Evolutionary conservation across 2,797 vertebrate species (phyloP), one percentile per base, ranked within the genome.

Genomic region (Cyclopterus lumpus): DNA sequence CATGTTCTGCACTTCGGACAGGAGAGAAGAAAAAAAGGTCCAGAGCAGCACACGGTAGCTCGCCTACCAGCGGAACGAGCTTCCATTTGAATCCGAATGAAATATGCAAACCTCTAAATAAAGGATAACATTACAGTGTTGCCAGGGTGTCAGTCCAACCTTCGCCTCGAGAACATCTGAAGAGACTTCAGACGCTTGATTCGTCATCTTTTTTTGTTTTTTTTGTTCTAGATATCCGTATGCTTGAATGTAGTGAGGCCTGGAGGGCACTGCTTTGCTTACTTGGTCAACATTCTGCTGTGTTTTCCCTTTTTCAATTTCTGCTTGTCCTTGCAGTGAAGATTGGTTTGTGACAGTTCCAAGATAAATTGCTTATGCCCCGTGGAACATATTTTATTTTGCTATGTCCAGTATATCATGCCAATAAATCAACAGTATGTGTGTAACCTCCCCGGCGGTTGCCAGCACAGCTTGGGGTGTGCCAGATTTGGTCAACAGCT

Each of bases 391-490:
- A 91, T 92, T 92, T 92, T 89, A 91, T 92, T 92, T 91, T 70
- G 77, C 86, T 86, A 83, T 91, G 91, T 92, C 89, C 88, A 86
- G 85, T 88, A 53, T 83, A 89, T 89, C 88, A 91, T 90, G 82
- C 77, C 85, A 85, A 90, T 93, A 91, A 89, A 93, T 93, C 91
- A 93, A 82, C 85, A 84, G 75, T 82, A 86, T 91, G 75, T 89
- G 77, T 85, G 82, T 92, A 86, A 91, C 86, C 81, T 87, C 86
- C 77, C 60, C 11, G 15, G 28, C 55, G 66, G 78, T 86, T 82
- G 83, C 88, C 86, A 84, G 77, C 73, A 49, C 79, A 75, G 86
- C 88, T 86, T 71, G 69, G 62, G 83, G 65, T 81, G 71, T 83
- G 90, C 87, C 90, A 93, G 82, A 80, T 88, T 91, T 91, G 87